phyloP scores from a whole-genome alignment of 2,797 vertebrate species.

The Malurus leucopterus region DNA sequence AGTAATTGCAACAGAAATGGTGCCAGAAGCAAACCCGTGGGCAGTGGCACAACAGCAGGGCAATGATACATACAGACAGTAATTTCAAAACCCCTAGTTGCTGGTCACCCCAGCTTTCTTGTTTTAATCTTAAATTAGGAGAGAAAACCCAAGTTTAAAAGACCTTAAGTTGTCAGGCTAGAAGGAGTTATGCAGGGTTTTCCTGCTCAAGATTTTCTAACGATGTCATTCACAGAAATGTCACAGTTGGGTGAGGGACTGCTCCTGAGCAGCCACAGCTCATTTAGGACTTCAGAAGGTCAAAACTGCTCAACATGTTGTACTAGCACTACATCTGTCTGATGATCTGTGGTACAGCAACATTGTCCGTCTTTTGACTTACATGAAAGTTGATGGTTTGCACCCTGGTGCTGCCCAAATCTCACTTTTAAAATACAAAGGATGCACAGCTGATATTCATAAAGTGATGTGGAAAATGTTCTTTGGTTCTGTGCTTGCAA shows the following conservation, averaged over 20 bases:
- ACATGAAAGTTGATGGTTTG: rapidly evolving
- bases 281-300: neutral
- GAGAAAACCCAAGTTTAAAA: neutral
- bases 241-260: neutral
- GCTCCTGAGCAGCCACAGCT: neutral
- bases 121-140: neutral
- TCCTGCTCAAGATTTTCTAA: neutral
- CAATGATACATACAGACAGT: neutral
- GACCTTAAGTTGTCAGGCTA: neutral
- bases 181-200: neutral
- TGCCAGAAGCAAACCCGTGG: neutral
- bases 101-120: neutral
- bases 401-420: neutral
- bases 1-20: neutral
- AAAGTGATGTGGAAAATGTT: neutral
- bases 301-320: neutral
- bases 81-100: neutral
- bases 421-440: neutral
- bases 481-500: neutral
- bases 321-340: neutral
- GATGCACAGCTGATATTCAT: neutral
- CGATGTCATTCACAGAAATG: neutral
- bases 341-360: neutral
- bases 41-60: neutral
- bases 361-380: neutral